Evolutionary conservation across 2,888 invertebrate genomes (phyloP).

Genomic region (Scaptomyza reducta): DNA sequence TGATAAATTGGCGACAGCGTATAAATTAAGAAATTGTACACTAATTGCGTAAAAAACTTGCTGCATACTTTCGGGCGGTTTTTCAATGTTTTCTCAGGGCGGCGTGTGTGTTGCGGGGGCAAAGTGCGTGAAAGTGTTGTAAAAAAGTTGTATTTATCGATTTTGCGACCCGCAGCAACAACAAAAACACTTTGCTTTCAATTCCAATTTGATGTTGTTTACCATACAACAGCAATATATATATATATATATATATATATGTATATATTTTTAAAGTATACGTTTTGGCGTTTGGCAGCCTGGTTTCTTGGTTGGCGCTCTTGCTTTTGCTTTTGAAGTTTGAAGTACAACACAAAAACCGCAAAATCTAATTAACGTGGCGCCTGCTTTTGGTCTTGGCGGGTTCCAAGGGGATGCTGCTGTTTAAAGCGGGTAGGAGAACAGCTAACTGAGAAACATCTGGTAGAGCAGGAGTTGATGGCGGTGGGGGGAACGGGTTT

Average conservation of each 20-base stretch:
- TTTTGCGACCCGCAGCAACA: conserved; percentile 47
- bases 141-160: conserved; percentile 74
- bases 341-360: conserved; percentile 74
- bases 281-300: conserved; percentile 71
- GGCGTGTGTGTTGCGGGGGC: conserved; percentile 1
- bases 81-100: conserved; percentile 43
- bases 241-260: too few species aligned
- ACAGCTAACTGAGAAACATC: not conserved
- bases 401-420: conserved; percentile 30
- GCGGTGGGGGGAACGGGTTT: conserved; percentile 15
- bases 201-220: conserved; percentile 74
- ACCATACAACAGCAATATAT: conserved; percentile 45
- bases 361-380: conserved; percentile 79
- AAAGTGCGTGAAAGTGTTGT: conserved; percentile 75
- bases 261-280: conserved; percentile 65
- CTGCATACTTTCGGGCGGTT: conserved; percentile 71
- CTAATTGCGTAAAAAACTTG: conserved; percentile 81
- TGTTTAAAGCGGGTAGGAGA: not conserved
- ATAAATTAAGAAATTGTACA: conserved; percentile 83
- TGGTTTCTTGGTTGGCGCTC: conserved; percentile 34
- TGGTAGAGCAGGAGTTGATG: not conserved
- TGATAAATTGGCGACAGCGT: conserved; percentile 82
- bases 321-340: conserved; percentile 74
- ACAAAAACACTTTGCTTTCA: conserved; percentile 40
- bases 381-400: conserved; percentile 56